Evolutionary conservation across 2,797 vertebrate species (phyloP), one percentile per base, ranked within the genome.

Genomic region (Anisognathus igniventris): DNA sequence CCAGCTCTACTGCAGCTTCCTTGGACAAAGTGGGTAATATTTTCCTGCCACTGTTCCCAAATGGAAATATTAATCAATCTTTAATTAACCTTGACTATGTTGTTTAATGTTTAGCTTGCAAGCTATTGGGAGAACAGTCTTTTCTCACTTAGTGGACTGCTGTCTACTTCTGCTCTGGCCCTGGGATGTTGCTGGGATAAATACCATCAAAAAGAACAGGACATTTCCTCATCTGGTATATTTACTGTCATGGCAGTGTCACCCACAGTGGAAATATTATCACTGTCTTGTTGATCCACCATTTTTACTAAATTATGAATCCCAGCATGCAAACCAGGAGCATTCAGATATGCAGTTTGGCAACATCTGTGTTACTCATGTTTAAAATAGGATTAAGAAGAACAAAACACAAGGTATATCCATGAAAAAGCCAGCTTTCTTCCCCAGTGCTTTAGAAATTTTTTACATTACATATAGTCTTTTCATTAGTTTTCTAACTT

Each of bases 31-130:
- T 25, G 45, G 39, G 22, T 39, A 57, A 12, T 61, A 53, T 42
- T 89, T 93, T 78, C 62, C 66, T 95, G 77, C 30, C 15, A 9
- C 62, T 35, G 16, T 75, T 92, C 62, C 35, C 74, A 54, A n/a
- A 66, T 47, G 20, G 14, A 56, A 88, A 75, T 88, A 65, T 57
- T 81, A 79, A 71, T 95, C 60, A 70, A 2, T 86, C 58, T 81
- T 91, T 75, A 84, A 72, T 91, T 90, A 94, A 50, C 42, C 14
- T 48, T 60, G 31, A 58, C 44, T 86, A 0, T 72, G 79, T 57
- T 77, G 31, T 91, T 92, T 81, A n/a, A n/a, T n/a, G 58, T 81
- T 93, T 89, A 81, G 27, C 20, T 78, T 78, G n/a, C 35, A 58
- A 47, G 15, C 51, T 85, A 12, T 50, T 66, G 61, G 23, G 53